A percentile compares a stretch with the other conserved stretches of the same genome.
These are phyloP conservation scores for Ips nitidus DNA, from an alignment of 1,140 invertebrate genomes.

Conservation along the genomic window DNA sequence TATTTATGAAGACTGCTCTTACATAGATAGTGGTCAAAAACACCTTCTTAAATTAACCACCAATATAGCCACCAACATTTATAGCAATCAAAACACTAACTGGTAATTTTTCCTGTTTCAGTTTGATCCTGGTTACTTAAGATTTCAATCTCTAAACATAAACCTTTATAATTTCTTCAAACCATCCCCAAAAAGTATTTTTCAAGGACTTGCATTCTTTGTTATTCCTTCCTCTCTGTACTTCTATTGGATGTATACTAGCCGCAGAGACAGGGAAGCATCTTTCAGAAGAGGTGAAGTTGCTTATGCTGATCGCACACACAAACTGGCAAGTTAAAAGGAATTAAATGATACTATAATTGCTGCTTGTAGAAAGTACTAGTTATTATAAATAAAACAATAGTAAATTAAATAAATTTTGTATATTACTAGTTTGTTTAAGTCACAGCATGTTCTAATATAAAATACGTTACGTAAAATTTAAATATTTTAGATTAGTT, in stretches of 20 bases:
- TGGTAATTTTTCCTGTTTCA: slow-evolving; percentile 54
- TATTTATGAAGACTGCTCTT: slow-evolving; percentile 11
- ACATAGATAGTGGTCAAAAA: background rate
- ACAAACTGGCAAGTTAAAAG: too few relatives aligned
- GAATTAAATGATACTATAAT: too few relatives aligned
- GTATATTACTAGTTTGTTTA: background rate
- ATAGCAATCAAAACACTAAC: too few relatives aligned
- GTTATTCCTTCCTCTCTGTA: slow-evolving; percentile 61
- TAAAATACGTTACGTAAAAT: too few relatives aligned
- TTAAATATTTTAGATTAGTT: background rate
- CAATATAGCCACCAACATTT: too few relatives aligned
- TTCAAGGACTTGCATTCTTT: slow-evolving; percentile 57
- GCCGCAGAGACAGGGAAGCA: slow-evolving; percentile 59
- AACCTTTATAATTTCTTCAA: slow-evolving; percentile 67
- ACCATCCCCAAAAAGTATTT: slow-evolving; percentile 61
- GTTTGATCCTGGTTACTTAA: slow-evolving; percentile 75
- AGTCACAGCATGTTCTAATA: background rate
- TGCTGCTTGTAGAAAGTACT: too few relatives aligned
- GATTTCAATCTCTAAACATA: slow-evolving; percentile 68
- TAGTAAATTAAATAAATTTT: background rate
- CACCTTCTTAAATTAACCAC: too few relatives aligned
- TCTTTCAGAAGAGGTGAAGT: slow-evolving; percentile 67
- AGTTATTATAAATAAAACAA: too few relatives aligned
- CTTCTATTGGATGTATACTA: slow-evolving; percentile 57
- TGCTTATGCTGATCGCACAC: slow-evolving; percentile 62